Conservation (phyloP, 2,113 vertebrate genomes). For the Patagioenas fasciata region DNA sequence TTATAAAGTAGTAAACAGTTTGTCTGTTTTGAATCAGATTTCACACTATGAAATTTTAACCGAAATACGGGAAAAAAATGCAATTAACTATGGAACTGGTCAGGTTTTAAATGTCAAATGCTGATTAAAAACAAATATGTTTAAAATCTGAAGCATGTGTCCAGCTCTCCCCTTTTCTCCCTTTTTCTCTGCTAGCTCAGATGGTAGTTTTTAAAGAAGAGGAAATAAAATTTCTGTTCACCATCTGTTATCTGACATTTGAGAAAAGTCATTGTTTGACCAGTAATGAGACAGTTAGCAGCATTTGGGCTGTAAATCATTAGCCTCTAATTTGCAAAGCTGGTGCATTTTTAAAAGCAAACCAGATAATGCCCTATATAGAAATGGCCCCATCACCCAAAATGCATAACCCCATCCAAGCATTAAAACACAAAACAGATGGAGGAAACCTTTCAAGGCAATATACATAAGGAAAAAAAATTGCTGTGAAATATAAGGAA, state of each 20-base stretch:
- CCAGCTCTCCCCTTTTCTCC: neutral
- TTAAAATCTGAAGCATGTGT: neutral
- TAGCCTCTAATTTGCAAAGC: neutral
- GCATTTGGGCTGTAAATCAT: neutral
- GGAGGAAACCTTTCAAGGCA: neutral
- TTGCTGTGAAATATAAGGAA: neutral
- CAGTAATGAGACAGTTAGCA: neutral
- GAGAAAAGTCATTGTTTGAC: neutral
- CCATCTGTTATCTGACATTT: slow-evolving; percentile 42
- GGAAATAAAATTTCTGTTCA: neutral
- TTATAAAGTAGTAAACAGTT: neutral
- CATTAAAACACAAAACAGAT: slow-evolving; percentile 16
- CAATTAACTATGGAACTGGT: neutral
- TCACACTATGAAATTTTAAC: neutral
- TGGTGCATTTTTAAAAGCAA: neutral
- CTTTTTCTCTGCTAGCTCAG: neutral
- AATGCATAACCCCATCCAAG: neutral
- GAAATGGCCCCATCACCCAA: neutral
- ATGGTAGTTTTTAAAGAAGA: neutral
- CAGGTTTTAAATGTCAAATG: neutral
- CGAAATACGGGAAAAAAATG: neutral
- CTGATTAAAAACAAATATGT: neutral
- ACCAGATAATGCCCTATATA: neutral
- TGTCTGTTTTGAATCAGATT: neutral
- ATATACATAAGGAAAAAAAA: neutral